phyloP scores from a whole-genome alignment of 2,888 invertebrate species.

The Megalurothrips usitatus region DNA sequence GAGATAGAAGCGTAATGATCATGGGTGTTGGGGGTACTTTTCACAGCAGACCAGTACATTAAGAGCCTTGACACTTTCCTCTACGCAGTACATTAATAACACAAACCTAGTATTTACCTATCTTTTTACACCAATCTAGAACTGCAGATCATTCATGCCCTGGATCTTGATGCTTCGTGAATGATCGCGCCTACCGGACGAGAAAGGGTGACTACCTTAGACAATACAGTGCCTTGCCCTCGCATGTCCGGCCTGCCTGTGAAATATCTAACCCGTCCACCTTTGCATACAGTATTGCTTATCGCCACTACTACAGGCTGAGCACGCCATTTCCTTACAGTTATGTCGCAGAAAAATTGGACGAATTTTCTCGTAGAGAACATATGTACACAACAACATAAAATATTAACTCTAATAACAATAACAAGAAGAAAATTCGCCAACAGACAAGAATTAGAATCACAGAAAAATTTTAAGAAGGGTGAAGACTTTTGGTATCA shows the following conservation, averaged over 20 bases:
- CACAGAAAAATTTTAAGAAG: background rate
- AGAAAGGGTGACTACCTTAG: background rate
- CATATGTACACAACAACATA: slow-evolving; percentile 17
- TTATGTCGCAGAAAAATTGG: background rate
- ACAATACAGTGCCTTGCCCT: background rate
- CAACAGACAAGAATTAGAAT: background rate
- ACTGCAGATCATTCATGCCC: background rate
- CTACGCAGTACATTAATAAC: background rate
- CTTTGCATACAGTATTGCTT: background rate
- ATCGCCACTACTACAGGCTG: slow-evolving; percentile 1
- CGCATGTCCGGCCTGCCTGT: background rate
- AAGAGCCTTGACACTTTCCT: too few relatives aligned
- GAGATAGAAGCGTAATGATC: background rate
- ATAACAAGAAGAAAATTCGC: slow-evolving; percentile 25
- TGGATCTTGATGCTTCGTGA: too few relatives aligned
- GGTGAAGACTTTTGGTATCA: slow-evolving; percentile 12
- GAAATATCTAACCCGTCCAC: background rate
- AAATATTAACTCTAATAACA: slow-evolving; percentile 24
- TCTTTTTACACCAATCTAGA: background rate
- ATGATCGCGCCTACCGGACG: too few relatives aligned
- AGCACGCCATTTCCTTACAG: background rate
- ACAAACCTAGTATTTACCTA: background rate
- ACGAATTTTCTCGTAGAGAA: slow-evolving; percentile 9
- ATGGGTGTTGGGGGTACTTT: too few relatives aligned
- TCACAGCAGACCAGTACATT: too few relatives aligned